These are phyloP conservation scores for Hirtodrosophila histrioides DNA, from an alignment of 2,888 invertebrate species.

Conservation along the genomic window DNA sequence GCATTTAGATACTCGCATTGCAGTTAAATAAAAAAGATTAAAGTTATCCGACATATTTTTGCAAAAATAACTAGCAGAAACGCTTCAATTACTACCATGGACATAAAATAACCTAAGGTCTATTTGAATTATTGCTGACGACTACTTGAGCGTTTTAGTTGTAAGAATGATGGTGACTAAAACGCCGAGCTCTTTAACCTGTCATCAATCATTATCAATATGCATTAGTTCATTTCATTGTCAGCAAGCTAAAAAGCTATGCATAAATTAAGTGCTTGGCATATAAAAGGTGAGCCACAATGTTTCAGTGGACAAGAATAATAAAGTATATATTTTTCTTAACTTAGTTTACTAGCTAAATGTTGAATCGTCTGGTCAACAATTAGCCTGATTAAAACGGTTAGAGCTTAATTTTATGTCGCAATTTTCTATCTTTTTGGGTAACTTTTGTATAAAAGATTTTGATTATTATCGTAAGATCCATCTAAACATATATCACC, in stretches of 20 bases:
- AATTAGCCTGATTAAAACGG: no score
- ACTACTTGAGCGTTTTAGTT: constrained; percentile 8
- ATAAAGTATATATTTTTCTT: neutral
- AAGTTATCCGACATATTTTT: no score
- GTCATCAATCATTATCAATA: constrained; percentile 58
- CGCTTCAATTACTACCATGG: neutral
- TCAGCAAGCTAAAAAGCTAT: constrained; percentile 45
- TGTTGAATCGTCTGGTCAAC: no score
- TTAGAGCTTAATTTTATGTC: no score
- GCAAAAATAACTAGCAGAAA: no score
- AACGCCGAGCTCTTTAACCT: neutral
- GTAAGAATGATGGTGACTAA: neutral
- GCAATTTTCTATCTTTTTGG: no score
- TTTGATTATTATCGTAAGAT: no score
- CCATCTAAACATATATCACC: no score
- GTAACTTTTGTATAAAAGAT: no score
- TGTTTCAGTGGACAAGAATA: neutral
- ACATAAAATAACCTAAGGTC: constrained; percentile 2
- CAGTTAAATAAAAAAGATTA: no score
- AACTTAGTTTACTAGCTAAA: no score
- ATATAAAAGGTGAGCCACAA: constrained; percentile 39
- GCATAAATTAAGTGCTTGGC: constrained; percentile 46
- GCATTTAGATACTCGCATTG: no score
- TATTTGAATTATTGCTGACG: neutral
- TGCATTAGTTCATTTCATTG: constrained; percentile 42